Percentiles rank a stretch among this genome's conserved stretches.
Evolutionary conservation across 2,888 invertebrate species (phyloP).

Genomic region (Osmoderma eremita): DNA sequence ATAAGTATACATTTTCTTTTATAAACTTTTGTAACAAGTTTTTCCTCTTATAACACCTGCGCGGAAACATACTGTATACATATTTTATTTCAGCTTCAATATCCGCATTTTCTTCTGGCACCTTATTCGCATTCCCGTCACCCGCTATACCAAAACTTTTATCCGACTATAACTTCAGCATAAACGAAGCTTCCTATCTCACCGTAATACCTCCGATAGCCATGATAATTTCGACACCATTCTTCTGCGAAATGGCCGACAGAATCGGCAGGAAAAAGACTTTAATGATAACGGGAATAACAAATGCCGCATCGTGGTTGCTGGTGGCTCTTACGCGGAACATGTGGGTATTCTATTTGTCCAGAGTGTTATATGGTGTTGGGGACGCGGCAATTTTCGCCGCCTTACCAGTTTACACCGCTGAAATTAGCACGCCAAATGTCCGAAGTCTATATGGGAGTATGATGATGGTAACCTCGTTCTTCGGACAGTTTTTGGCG

Average conservation of each 20-base stretch:
- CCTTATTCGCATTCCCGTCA: constrained; percentile 41
- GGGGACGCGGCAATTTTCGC: constrained; percentile 53
- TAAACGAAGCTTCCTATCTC: constrained; percentile 57
- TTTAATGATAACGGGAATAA: constrained; percentile 52
- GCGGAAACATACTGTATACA: no score
- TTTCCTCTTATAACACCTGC: no score
- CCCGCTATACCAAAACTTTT: constrained; percentile 44
- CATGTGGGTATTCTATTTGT: constrained; percentile 54
- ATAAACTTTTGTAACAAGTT: no score
- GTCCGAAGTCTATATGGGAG: constrained; percentile 57
- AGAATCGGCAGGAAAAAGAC: constrained; percentile 54
- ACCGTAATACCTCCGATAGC: constrained; percentile 55
- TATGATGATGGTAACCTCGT: constrained; percentile 49
- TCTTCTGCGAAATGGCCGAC: constrained; percentile 52
- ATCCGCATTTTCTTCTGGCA: constrained; percentile 32
- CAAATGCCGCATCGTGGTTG: constrained; percentile 52
- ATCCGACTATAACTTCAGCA: constrained; percentile 49
- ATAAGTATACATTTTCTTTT: no score
- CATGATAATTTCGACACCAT: constrained; percentile 49
- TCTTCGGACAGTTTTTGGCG: constrained; percentile 53
- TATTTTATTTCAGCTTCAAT: constrained; percentile 39
- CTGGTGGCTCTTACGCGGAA: constrained; percentile 50
- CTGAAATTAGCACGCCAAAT: constrained; percentile 54
- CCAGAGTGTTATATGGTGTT: constrained; percentile 54
- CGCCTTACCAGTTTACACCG: constrained; percentile 54